Percentiles rank a stretch among this genome's conserved stretches.
These are phyloP conservation scores for Chamaea fasciata DNA, from an alignment of 2,113 vertebrate genomes.

Conservation along the genomic window DNA sequence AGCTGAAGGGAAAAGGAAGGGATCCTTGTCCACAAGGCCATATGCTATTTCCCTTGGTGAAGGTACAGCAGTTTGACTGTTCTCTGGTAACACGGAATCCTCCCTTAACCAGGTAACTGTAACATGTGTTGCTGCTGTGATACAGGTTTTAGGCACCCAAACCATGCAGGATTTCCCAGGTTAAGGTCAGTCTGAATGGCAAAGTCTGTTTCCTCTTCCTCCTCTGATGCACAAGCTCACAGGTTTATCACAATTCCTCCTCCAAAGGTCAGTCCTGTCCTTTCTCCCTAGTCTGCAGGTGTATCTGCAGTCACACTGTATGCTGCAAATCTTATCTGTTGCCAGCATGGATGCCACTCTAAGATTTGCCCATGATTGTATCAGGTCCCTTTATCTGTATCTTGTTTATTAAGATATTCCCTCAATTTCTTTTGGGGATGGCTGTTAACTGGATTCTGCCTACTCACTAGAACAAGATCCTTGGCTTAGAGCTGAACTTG, in stretches of 20 bases:
- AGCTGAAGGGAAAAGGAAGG: background rate
- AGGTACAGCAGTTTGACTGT: accelerated
- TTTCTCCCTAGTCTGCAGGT: background rate
- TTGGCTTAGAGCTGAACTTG: background rate
- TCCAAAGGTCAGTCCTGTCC: background rate
- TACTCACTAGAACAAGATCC: background rate
- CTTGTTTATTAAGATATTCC: background rate
- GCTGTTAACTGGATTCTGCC: background rate
- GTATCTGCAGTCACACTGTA: accelerated
- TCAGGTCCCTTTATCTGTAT: background rate
- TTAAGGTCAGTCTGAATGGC: background rate
- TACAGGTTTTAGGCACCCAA: background rate
- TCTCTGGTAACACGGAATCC: background rate
- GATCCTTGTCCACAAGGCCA: background rate
- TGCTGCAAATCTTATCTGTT: background rate
- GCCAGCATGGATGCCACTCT: background rate
- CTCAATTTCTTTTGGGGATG: background rate
- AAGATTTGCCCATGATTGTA: background rate
- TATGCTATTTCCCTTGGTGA: background rate
- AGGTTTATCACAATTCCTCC: background rate
- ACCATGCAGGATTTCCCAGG: background rate
- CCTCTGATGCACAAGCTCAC: accelerated
- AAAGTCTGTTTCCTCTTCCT: background rate
- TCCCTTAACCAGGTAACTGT: background rate
- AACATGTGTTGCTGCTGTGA: background rate